Evolutionary conservation across 2,113 vertebrate species (phyloP).

Genomic region (Hypanus sabinus): DNA sequence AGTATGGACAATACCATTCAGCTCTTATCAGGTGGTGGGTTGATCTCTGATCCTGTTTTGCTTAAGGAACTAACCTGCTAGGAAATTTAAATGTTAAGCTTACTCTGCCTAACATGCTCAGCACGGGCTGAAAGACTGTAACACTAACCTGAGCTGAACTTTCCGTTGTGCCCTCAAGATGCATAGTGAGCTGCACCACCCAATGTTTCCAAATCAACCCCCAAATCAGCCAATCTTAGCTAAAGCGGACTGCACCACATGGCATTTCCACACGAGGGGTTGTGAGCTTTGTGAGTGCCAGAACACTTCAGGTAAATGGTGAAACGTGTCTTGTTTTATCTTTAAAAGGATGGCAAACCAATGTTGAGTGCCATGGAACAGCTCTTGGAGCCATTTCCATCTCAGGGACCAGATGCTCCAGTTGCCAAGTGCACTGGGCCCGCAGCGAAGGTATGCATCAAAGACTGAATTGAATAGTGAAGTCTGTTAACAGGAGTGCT

Average conservation of each 20-base stretch:
- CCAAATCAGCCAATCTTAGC: neutral
- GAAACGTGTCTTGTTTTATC: neutral
- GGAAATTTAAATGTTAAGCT: no score
- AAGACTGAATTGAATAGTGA: neutral
- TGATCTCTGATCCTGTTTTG: no score
- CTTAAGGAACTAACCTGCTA: no score
- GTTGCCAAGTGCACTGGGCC: conserved; percentile 54
- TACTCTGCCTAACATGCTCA: no score
- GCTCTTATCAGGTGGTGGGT: no score
- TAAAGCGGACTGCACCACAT: neutral
- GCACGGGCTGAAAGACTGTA: no score
- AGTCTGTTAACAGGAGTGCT: neutral
- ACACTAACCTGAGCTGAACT: no score
- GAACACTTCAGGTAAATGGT: neutral
- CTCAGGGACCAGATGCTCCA: conserved; percentile 43
- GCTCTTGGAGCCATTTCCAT: neutral
- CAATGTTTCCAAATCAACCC: neutral
- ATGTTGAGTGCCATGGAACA: neutral
- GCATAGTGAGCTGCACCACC: no score
- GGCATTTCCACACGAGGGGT: neutral
- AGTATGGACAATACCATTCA: no score
- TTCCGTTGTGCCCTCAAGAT: no score
- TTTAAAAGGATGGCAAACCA: conserved; percentile 11
- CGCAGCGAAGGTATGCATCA: conserved; percentile 49
- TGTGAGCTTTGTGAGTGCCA: neutral